Percentiles rank a stretch among this genome's conserved stretches.
Conservation (phyloP, 2,113 vertebrate species). For the Ictalurus furcatus region DNA sequence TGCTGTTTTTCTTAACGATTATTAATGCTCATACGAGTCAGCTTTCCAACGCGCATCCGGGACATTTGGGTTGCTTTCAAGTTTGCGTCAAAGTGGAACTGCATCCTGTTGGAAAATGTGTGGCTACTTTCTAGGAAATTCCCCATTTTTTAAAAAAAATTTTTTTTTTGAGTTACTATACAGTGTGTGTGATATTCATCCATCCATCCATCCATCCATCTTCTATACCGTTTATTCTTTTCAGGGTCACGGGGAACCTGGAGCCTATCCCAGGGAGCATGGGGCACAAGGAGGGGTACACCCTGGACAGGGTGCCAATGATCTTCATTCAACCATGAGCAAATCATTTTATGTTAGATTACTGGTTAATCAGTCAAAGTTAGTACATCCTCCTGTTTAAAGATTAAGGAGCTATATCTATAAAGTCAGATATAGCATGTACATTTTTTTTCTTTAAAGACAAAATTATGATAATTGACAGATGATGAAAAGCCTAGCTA, state of each 20-base stretch:
- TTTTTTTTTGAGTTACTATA: too few relatives aligned
- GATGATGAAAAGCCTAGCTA: constrained; percentile 10
- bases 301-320: too few relatives aligned
- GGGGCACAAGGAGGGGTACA: too few relatives aligned
- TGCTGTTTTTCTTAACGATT: neutral
- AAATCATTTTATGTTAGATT: neutral
- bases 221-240: too few relatives aligned
- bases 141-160: neutral
- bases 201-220: too few relatives aligned
- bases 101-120: neutral
- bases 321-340: neutral
- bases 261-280: too few relatives aligned
- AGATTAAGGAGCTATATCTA: neutral
- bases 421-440: neutral
- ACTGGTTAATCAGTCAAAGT: neutral
- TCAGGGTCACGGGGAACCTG: too few relatives aligned
- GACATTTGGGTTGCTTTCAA: neutral
- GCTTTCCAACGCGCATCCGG: neutral
- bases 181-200: neutral
- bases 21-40: neutral
- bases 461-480: neutral
- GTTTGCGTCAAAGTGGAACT: neutral
- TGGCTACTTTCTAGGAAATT: neutral
- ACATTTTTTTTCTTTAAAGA: neutral
- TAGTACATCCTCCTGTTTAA: neutral